Base-by-base conservation (phyloP, 2,113 vertebrate species). In the Actinemys pallida region DNA sequence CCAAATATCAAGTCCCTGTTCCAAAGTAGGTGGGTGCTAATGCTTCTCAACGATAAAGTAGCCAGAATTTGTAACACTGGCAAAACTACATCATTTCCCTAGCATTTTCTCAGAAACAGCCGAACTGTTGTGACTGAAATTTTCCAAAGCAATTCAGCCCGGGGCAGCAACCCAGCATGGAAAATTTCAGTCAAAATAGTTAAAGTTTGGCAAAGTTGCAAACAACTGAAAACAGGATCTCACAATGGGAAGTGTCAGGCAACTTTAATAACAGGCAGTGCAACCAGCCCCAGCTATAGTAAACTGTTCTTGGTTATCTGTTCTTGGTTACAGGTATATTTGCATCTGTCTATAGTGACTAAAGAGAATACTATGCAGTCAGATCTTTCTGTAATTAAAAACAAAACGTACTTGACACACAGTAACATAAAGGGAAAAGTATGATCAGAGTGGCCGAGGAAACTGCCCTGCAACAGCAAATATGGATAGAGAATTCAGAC, bases 401-500 rank as follows among this genome's bases (percentile, higher is more conserved):
- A 97, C 96, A 92, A 89, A 93, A 87, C 97, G 93, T 96, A 89
- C 93, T 97, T 96, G 84, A 95, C 83, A 69, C 90, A 95, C 87
- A 95, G 94, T 93, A 96, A 88, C 86, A 50, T 47, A 92, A 5
- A 78, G 84, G 81, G 86, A 94, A 97, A 97, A 97, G 93, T 97
- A 89, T 87, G 69, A 97, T 97, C 97, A 96, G 42, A 31, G 56
- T 78, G 92, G 93, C 88, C 1, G 31, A 29, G 8, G 17, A 92
- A 96, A 97, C 91, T 95, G 96, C 87, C 84, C 88, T 82, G 90
- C 90, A 92, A 96, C 84, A 97, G 84, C 92, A 96, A 91, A 88
- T 92, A 92, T 91, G 96, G 94, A 93, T 93, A 92, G 94, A 49
- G 49, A 87, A 94, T 97, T 98, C 93, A 98, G 98, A 98, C 97